A percentile compares a stretch with the other conserved stretches of the same genome.
Evolutionary conservation across 2,888 invertebrate genomes (phyloP).

Genomic region (Cyrtodaria siliqua): DNA sequence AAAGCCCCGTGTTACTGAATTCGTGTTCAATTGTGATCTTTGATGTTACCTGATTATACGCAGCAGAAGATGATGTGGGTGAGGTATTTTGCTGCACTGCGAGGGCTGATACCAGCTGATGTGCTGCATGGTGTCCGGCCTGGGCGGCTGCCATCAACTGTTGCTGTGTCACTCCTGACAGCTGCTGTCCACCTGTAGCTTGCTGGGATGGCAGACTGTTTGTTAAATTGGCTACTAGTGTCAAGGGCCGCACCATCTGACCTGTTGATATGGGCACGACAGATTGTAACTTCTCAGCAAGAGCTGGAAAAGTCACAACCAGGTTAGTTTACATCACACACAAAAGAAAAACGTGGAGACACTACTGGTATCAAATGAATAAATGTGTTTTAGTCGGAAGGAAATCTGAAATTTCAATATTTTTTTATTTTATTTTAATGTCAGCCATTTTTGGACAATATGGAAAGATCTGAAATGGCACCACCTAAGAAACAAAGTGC

Average conservation of each 20-base stretch:
- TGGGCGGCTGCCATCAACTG: conserved; percentile 58
- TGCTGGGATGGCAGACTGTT: conserved; percentile 33
- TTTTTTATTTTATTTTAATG: no score
- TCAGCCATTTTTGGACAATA: no score
- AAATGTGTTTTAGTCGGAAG: no score
- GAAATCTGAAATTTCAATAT: no score
- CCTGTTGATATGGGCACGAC: conserved; percentile 64
- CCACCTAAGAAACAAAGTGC: no score
- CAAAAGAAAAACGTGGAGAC: no score
- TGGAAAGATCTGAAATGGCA: no score
- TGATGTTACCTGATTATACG: conserved; percentile 58
- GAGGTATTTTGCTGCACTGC: conserved; percentile 63
- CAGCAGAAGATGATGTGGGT: conserved; percentile 30
- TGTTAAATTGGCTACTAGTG: conserved; percentile 65
- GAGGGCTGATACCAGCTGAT: conserved; percentile 57
- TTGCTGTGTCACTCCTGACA: conserved; percentile 57
- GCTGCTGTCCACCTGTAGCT: conserved; percentile 13
- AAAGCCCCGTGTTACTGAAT: no score
- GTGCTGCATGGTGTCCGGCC: conserved; percentile 62
- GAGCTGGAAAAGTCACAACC: conserved; percentile 43
- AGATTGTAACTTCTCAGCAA: conserved; percentile 69
- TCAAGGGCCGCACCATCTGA: conserved; percentile 65
- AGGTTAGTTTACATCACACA: no score
- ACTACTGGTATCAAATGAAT: no score
- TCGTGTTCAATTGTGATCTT: no score